Evolutionary conservation across 2,888 invertebrate genomes (phyloP).

Genomic region (Folsomia manolachei): DNA sequence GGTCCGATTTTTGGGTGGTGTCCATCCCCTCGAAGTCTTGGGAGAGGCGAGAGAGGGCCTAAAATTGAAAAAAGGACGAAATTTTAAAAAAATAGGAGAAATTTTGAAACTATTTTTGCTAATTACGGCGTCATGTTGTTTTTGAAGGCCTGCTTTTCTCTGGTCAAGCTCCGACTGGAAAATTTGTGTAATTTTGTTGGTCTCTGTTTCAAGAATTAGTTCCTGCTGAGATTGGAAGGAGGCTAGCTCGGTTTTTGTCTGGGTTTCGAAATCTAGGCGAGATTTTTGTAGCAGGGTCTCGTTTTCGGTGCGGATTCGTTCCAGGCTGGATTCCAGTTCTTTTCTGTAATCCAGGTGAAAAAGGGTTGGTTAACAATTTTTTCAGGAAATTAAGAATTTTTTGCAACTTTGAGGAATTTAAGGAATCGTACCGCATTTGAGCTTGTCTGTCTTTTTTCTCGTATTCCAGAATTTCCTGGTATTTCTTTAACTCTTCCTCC

Average conservation of each 20-base stretch:
- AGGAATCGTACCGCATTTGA: constrained; percentile 42
- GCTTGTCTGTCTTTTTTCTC: constrained; percentile 55
- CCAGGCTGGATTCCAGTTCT: constrained; percentile 35
- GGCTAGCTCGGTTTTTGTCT: constrained; percentile 35
- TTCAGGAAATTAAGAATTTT: too few species aligned
- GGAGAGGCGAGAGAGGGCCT: background rate
- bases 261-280: constrained; percentile 30
- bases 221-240: constrained; percentile 39
- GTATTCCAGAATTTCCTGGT: constrained; percentile 57
- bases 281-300: constrained; percentile 32
- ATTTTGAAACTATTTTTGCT: background rate
- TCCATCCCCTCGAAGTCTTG: background rate
- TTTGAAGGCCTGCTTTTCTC: constrained; percentile 31
- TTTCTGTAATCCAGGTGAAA: constrained; percentile 23
- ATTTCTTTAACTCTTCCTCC: constrained; percentile 55
- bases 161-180: constrained; percentile 53
- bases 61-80: background rate
- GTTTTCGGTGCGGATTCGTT: constrained; percentile 35
- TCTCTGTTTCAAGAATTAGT: constrained; percentile 52
- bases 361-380: background rate
- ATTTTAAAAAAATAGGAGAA: background rate
- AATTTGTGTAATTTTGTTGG: constrained; percentile 62
- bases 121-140: constrained; percentile 32
- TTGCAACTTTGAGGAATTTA: too few species aligned
- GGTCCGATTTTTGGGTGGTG: background rate